Conservation (phyloP, 1,140 invertebrate species). For the Meloidogyne exigua region DNA sequence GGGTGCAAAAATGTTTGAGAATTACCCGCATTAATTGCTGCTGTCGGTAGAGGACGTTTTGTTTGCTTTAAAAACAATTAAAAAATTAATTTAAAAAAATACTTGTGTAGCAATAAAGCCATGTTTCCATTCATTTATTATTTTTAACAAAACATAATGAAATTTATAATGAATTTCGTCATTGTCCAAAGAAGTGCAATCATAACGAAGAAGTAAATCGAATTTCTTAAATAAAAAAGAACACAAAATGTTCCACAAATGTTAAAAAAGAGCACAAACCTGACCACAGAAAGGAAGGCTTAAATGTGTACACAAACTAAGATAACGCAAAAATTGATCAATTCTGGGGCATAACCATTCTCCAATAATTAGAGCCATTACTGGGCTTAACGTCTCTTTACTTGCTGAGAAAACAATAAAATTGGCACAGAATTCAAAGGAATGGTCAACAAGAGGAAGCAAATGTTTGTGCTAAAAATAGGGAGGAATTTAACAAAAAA, state of each 20-base stretch:
- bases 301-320: constrained; percentile 3
- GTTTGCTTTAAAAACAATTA: neutral
- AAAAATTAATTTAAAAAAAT: neutral
- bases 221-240: constrained; percentile 22
- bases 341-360: constrained; percentile 3
- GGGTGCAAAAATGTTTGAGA: neutral
- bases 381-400: constrained; percentile 12
- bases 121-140: constrained; percentile 5
- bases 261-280: too few relatives aligned
- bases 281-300: constrained; percentile 18
- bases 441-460: constrained; percentile 4
- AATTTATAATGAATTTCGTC: constrained; percentile 14
- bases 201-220: constrained; percentile 16
- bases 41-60: neutral
- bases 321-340: constrained; percentile 11
- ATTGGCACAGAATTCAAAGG: constrained; percentile 18
- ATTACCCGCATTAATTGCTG: neutral
- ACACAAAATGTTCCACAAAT: too few relatives aligned
- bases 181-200: neutral
- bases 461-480: constrained; percentile 11
- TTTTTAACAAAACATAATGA: constrained; percentile 9
- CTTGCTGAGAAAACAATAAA: constrained; percentile 11
- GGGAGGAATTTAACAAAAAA: neutral
- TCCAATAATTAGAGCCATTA: constrained; percentile 5
- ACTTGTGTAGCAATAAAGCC: neutral